Evolutionary conservation across 2,797 vertebrate species (phyloP).

Genomic region (Hyperoplus lanceolatus): DNA sequence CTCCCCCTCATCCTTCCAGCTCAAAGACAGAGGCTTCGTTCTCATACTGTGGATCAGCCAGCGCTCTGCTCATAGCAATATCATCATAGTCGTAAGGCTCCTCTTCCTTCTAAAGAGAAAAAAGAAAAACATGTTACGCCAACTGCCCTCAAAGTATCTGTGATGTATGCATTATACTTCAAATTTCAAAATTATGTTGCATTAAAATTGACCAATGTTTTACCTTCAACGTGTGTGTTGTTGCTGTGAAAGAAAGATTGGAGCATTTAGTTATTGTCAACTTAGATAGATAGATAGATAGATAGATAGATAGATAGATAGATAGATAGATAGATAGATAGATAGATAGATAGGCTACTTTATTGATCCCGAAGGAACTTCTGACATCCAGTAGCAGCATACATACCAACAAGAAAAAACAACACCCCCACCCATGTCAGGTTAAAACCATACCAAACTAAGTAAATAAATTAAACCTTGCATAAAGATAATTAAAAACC

Average conservation of each 20-base stretch:
- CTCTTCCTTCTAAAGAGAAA: slow-evolving; percentile 15
- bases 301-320: too few relatives aligned
- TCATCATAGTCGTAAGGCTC: background rate
- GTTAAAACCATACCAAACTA: too few relatives aligned
- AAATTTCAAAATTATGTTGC: background rate
- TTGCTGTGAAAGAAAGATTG: slow-evolving; percentile 10
- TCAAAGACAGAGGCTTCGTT: background rate
- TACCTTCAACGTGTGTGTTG: slow-evolving; percentile 5
- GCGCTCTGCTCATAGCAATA: background rate
- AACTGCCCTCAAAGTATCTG: background rate
- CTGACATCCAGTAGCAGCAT: too few relatives aligned
- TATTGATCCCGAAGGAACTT: too few relatives aligned
- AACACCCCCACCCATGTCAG: too few relatives aligned
- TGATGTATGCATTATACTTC: background rate
- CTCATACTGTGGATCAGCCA: background rate
- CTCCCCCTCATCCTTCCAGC: background rate
- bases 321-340: too few relatives aligned
- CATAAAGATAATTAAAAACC: too few relatives aligned
- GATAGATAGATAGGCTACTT: too few relatives aligned
- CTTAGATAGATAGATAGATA: too few relatives aligned
- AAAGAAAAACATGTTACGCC: background rate
- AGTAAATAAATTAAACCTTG: too few relatives aligned
- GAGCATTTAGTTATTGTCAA: background rate
- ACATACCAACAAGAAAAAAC: too few relatives aligned
- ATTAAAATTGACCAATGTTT: background rate